Evolutionary conservation across 2,888 invertebrate genomes (phyloP).

Genomic region (Melipona bicolor): DNA sequence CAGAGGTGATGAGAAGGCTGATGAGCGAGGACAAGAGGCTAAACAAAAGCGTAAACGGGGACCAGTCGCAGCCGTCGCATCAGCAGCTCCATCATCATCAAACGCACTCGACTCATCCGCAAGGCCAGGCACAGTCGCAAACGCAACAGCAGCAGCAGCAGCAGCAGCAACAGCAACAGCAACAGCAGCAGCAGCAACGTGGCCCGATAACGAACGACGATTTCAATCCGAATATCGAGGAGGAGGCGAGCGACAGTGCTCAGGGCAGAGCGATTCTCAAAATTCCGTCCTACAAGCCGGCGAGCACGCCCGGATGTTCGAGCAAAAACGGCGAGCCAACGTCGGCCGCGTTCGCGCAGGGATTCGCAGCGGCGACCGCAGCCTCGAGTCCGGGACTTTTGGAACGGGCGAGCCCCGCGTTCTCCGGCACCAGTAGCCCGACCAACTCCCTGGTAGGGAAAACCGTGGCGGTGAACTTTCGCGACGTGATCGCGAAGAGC

Average conservation of each 20-base stretch:
- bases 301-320: constrained; percentile 79
- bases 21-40: constrained; percentile 86
- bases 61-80: constrained; percentile 78
- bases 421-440: constrained; percentile 85
- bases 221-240: constrained; percentile 83
- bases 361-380: constrained; percentile 74
- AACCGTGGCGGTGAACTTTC: constrained; percentile 88
- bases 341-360: constrained; percentile 77
- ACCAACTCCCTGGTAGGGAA: constrained; percentile 84
- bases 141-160: constrained; percentile 55
- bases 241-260: constrained; percentile 83
- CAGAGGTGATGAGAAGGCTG: constrained; percentile 86
- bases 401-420: constrained; percentile 85
- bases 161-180: constrained; percentile 41
- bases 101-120: constrained; percentile 76
- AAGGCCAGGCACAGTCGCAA: constrained; percentile 75
- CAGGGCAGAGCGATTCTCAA: constrained; percentile 90
- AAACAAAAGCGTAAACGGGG: constrained; percentile 81
- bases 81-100: constrained; percentile 75
- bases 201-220: constrained; percentile 84
- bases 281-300: constrained; percentile 96
- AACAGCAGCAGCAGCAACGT: constrained; percentile 69
- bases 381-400: constrained; percentile 84
- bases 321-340: constrained; percentile 81
- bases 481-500: constrained; percentile 96